Evolutionary conservation across 1,140 invertebrate genomes (phyloP).

Genomic region (Belonocnema kinseyi): DNA sequence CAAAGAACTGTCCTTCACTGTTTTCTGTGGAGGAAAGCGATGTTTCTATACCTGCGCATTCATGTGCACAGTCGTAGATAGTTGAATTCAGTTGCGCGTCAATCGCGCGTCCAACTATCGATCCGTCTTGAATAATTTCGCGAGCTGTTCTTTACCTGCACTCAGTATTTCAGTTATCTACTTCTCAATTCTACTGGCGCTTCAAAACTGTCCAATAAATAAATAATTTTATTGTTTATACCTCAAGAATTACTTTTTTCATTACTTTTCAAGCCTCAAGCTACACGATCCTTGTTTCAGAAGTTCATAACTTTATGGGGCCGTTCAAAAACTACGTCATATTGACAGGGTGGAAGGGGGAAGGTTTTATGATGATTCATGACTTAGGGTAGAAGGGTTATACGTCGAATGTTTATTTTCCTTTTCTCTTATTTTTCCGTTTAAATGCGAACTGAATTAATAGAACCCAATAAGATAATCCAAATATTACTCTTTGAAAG

Average conservation of each 20-base stretch:
- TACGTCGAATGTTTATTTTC: no score
- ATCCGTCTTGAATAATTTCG: constrained; percentile 72
- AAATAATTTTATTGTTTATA: constrained; percentile 32
- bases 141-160: constrained; percentile 67
- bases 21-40: not conserved
- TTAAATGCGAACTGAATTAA: no score
- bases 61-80: constrained; percentile 59
- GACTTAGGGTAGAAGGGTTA: no score
- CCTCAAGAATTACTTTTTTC: constrained; percentile 32
- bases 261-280: constrained; percentile 45
- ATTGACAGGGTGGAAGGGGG: no score
- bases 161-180: constrained; percentile 63
- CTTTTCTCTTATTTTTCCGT: no score
- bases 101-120: constrained; percentile 66
- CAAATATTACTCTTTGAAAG: no score
- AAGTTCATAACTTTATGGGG: no score
- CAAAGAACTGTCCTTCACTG: no score
- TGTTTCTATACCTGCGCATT: constrained; percentile 53
- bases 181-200: constrained; percentile 35
- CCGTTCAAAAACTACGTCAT: no score
- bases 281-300: not conserved
- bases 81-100: constrained; percentile 65
- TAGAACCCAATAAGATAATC: no score
- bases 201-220: constrained; percentile 1
- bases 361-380: no score